These are phyloP conservation scores for Cataglyphis rosenhaueri DNA, from an alignment of 2,888 invertebrate genomes.

Conservation along the genomic window DNA sequence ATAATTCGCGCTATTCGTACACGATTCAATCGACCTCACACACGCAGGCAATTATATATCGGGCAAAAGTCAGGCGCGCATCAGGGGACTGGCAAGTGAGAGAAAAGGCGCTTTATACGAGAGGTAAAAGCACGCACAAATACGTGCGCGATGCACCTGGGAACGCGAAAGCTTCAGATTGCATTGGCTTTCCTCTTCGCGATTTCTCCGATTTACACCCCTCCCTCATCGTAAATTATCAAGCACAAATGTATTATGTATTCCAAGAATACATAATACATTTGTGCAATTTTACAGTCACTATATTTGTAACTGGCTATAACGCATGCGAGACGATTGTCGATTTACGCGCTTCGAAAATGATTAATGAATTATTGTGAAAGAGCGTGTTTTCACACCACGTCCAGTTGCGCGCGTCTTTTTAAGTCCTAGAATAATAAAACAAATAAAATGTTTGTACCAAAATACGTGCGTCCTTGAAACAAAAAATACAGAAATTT, in stretches of 20 bases:
- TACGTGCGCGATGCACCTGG: slow-evolving; percentile 10
- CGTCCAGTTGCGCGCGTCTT: neutral
- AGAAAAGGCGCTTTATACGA: slow-evolving; percentile 18
- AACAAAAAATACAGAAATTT: neutral
- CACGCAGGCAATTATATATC: slow-evolving; percentile 19
- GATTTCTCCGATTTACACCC: neutral
- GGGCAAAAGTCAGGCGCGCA: neutral
- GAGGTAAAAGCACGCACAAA: slow-evolving; percentile 19
- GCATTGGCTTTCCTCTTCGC: slow-evolving; percentile 10
- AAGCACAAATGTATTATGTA: neutral
- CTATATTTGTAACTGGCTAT: neutral
- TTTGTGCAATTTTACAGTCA: neutral
- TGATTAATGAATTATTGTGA: slow-evolving; percentile 19
- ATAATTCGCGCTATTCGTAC: neutral
- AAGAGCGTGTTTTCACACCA: neutral
- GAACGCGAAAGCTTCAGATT: slow-evolving; percentile 31
- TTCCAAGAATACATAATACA: neutral
- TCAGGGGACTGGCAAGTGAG: neutral
- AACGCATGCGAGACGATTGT: neutral
- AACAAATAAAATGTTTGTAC: neutral
- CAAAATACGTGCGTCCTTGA: neutral
- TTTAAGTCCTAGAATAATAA: neutral
- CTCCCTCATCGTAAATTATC: neutral
- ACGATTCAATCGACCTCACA: neutral
- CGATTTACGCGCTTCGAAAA: neutral